Evolutionary conservation across 2,888 invertebrate genomes (phyloP), one percentile per base, ranked within the genome.

Genomic region (Agapetus fuscipes): DNA sequence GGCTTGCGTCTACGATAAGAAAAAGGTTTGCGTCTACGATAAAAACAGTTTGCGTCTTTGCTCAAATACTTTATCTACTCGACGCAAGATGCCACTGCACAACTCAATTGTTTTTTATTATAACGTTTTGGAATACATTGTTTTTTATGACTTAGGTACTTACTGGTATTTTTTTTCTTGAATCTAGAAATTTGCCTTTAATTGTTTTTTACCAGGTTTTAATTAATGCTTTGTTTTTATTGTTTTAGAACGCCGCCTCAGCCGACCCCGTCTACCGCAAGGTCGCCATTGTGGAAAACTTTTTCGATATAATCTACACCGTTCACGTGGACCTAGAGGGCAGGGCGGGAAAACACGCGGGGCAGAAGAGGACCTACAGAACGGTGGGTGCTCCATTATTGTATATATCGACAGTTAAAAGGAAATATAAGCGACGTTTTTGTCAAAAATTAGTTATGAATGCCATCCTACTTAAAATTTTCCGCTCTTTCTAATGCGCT

Each of bases 241-340:
- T 61, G 59, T 78, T 76, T 25, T 74, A 84, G 82, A 80, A 80
- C 54, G 75, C 81, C 5, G 62, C 72, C 30, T 76, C 64, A 52
- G 81, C 81, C 47, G 80, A 82, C 41, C 77, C 82, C 37, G 78
- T 83, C 11, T 93, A 85, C 64, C 82, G 93, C 56, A 85, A 90
- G 60, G 95, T 95, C 31, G 94, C 95, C 1, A 82, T 94, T 25
- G 95, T 95, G n/a, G 95, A 95, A 66, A 89, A 94, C 58, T 95
- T 95, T 71, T 95, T 93, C 61, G 88, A 94, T 59, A 95, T 95
- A 49, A 95, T 95, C 56, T 93, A 93, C 66, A 86, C 85, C 34
- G 90, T 95, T 11, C 95, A 95, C 60, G 93, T 95, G 37, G 93
- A 91, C 57, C 74, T 90, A 54, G 91, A 93, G 60, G 93, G 93